Percentiles rank a stretch among this genome's conserved stretches.
Evolutionary conservation across 1,140 invertebrate genomes (phyloP).

Genomic region (Drosophila ironensis): DNA sequence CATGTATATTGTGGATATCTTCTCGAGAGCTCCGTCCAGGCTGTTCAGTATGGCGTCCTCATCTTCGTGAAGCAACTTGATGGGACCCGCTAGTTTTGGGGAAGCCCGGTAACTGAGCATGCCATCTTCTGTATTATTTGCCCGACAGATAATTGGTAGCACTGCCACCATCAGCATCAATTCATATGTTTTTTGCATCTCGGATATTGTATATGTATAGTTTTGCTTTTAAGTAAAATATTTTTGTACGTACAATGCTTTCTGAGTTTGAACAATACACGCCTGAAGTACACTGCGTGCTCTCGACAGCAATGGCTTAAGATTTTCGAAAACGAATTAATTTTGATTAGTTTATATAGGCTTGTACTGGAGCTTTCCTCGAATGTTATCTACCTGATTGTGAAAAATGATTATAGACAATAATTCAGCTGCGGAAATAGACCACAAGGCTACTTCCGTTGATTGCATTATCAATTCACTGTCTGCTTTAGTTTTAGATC

Average conservation of each 20-base stretch:
- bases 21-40: constrained; percentile 54
- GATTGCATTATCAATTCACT: constrained; percentile 31
- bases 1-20: constrained; percentile 68
- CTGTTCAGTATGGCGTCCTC: constrained; percentile 53
- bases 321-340: not conserved
- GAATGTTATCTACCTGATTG: too few species aligned
- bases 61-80: constrained; percentile 30
- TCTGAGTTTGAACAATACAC: constrained; percentile 26
- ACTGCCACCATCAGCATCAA: not conserved
- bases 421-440: constrained; percentile 1
- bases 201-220: not conserved
- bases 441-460: constrained; percentile 30
- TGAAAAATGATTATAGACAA: not conserved
- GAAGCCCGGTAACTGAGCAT: constrained; percentile 36
- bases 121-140: not conserved
- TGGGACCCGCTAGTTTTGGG: constrained; percentile 49
- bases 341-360: constrained; percentile 35
- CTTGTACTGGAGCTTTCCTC: constrained; percentile 25
- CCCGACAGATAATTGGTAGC: constrained; percentile 4
- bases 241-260: not conserved
- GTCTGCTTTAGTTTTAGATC: constrained; percentile 34
- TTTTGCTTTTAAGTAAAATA: not conserved
- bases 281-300: constrained; percentile 69
- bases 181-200: not conserved
- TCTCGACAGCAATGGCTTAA: constrained; percentile 41